phyloP scores from a whole-genome alignment of 2,113 vertebrate species.

The Neofelis nebulosa region DNA sequence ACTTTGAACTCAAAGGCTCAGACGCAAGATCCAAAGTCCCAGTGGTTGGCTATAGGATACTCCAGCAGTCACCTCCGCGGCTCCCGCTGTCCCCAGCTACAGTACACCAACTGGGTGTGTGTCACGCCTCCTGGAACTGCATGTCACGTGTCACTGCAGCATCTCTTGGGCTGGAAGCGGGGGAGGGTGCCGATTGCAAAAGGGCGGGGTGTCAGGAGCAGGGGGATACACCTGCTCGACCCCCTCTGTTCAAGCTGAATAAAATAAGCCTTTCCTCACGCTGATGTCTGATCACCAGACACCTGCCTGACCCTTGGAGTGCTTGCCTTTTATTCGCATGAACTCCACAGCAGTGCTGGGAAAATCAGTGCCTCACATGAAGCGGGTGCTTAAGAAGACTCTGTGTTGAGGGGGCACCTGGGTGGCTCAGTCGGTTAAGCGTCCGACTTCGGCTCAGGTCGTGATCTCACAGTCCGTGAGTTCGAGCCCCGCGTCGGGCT shows the following conservation, averaged over 20 bases:
- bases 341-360: not conserved
- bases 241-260: too few relatives aligned
- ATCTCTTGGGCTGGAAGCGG: accelerated
- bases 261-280: not conserved
- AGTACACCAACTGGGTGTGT: not conserved
- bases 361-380: not conserved
- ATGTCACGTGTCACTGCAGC: not conserved
- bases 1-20: not conserved
- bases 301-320: not conserved
- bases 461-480: too few relatives aligned
- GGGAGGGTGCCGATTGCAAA: accelerated
- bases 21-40: not conserved
- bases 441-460: too few relatives aligned
- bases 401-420: not conserved
- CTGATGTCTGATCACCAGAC: not conserved
- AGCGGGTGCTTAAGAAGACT: not conserved
- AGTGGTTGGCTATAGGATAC: not conserved
- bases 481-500: too few relatives aligned
- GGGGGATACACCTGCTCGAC: not conserved
- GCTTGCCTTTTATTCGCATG: not conserved
- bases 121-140: not conserved
- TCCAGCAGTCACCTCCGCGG: not conserved
- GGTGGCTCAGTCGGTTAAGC: too few relatives aligned
- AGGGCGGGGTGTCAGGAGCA: too few relatives aligned
- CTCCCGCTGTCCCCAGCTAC: not conserved